Percentiles rank a stretch among this genome's conserved stretches.
phyloP scores from a whole-genome alignment of 1,140 invertebrate species.

The Teleopsis dalmanni region DNA sequence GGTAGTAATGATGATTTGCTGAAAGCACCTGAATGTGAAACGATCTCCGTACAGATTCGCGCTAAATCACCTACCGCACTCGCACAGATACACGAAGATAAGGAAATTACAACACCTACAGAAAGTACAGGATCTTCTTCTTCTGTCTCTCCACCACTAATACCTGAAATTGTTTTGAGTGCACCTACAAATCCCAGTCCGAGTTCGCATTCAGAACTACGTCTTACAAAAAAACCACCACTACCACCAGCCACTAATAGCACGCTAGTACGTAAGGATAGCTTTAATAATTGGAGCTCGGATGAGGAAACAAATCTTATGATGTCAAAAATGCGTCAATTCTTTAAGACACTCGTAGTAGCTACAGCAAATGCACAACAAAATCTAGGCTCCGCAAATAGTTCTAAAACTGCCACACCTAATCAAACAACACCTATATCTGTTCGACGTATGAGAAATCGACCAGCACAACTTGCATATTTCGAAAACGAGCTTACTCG shows the following conservation, averaged over 20 bases:
- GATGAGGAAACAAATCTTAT: constrained; percentile 89
- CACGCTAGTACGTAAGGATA: constrained; percentile 62
- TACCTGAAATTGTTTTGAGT: constrained; percentile 8
- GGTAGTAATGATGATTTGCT: constrained; percentile 80
- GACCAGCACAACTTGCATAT: constrained; percentile 76
- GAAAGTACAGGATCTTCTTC: background rate
- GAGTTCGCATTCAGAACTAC: background rate
- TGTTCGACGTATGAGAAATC: constrained; percentile 36
- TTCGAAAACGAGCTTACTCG: constrained; percentile 83
- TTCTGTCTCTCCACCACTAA: background rate
- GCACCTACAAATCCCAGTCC: background rate
- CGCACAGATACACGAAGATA: constrained; percentile 36
- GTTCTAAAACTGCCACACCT: constrained; percentile 43
- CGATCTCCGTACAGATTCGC: constrained; percentile 4
- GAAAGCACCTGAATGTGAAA: constrained; percentile 52
- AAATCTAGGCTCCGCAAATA: constrained; percentile 18
- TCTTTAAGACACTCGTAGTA: constrained; percentile 80
- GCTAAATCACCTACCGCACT: constrained; percentile 30
- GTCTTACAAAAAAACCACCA: constrained; percentile 4
- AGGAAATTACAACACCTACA: constrained; percentile 26
- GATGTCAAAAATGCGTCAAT: constrained; percentile 89
- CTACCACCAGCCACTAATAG: constrained; percentile 38
- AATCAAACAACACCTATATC: constrained; percentile 51
- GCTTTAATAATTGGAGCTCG: constrained; percentile 88
- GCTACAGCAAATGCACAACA: constrained; percentile 53